Evolutionary conservation across 2,888 invertebrate species (phyloP).

Genomic region (Deilephila elpenor): DNA sequence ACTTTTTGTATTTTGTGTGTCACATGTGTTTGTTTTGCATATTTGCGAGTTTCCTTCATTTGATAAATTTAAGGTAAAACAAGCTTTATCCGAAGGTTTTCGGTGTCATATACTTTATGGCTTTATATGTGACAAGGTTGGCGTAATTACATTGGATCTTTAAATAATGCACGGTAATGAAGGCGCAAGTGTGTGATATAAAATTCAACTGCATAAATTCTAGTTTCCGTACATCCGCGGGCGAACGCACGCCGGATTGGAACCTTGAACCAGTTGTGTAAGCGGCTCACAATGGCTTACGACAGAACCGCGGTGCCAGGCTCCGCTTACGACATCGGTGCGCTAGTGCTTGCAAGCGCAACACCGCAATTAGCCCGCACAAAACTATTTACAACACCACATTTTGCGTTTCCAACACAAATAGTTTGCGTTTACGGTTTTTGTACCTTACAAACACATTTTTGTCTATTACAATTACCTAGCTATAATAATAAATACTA

Average conservation of each 20-base stretch:
- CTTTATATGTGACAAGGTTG: constrained; percentile 23
- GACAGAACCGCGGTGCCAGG: constrained; percentile 73
- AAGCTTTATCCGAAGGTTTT: constrained; percentile 23
- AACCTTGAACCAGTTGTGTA: constrained; percentile 84
- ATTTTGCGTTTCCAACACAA: constrained; percentile 28
- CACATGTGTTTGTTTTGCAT: constrained; percentile 2
- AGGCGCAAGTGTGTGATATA: constrained; percentile 25
- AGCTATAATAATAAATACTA: no score
- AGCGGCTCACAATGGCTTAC: constrained; percentile 80
- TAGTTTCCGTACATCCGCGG: constrained; percentile 80
- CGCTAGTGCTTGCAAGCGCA: constrained; percentile 52
- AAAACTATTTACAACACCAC: constrained; percentile 31
- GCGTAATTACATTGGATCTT: constrained; percentile 14
- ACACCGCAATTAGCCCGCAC: constrained; percentile 56
- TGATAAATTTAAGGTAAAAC: constrained; percentile 25
- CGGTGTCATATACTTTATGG: background rate
- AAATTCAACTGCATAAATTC: constrained; percentile 48
- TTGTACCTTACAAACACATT: background rate
- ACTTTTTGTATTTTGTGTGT: background rate
- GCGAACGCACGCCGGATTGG: constrained; percentile 76
- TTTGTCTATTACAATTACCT: no score
- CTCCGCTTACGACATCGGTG: constrained; percentile 71
- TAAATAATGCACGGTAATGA: constrained; percentile 18
- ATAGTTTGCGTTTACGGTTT: background rate
- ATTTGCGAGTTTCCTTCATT: constrained; percentile 14